Percentiles rank a stretch among this genome's conserved stretches.
Conservation (phyloP, 1,140 invertebrate genomes). For the Drosophila persimilis region DNA sequence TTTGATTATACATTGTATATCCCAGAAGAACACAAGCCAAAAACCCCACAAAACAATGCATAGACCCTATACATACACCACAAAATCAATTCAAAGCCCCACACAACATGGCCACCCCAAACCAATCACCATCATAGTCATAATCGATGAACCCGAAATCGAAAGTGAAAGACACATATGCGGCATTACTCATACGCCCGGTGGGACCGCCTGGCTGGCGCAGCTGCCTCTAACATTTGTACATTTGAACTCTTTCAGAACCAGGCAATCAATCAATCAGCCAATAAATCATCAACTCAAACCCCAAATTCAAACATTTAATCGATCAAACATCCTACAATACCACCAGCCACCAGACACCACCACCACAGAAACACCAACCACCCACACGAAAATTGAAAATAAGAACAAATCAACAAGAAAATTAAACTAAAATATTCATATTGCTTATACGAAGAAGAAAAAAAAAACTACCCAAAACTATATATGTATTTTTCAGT, state of each 20-base stretch:
- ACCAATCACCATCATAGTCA: constrained; percentile 43
- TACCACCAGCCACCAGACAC: constrained; percentile 28
- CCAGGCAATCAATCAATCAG: constrained; percentile 44
- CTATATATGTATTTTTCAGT: constrained; percentile 52
- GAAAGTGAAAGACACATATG: constrained; percentile 24
- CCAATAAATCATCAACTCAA: constrained; percentile 51
- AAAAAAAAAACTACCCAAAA: constrained; percentile 37
- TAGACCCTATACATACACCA: constrained; percentile 16
- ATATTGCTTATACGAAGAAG: constrained; percentile 57
- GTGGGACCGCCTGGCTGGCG: constrained; percentile 27
- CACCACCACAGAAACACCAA: constrained; percentile 26
- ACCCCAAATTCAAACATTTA: constrained; percentile 56
- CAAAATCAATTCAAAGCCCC: constrained; percentile 41
- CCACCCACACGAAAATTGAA: constrained; percentile 49
- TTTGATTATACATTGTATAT: constrained; percentile 60
- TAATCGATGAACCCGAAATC: constrained; percentile 26
- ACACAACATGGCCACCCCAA: constrained; percentile 52
- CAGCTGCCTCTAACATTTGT: constrained; percentile 37
- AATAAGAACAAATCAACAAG: constrained; percentile 52
- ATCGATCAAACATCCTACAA: constrained; percentile 56
- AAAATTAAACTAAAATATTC: constrained; percentile 65
- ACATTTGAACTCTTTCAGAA: constrained; percentile 50
- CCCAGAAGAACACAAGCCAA: constrained; percentile 20
- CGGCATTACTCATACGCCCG: constrained; percentile 52
- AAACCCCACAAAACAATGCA: constrained; percentile 36